Conservation (phyloP, 2,797 vertebrate genomes). For the Champsocephalus esox region DNA sequence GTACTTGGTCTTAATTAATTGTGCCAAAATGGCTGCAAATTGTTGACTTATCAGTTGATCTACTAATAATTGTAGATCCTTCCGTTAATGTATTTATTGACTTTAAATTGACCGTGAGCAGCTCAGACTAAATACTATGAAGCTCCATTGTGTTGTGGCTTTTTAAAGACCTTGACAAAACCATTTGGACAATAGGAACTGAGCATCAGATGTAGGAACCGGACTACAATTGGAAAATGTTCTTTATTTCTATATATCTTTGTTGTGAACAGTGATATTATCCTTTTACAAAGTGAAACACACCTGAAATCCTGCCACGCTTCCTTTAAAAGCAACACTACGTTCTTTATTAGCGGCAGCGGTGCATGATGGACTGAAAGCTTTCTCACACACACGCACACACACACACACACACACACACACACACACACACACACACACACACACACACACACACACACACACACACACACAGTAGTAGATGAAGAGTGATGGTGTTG, state of each 20-base stretch:
- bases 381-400: neutral
- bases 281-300: too few relatives aligned
- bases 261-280: neutral
- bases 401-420: neutral
- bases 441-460: neutral
- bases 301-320: neutral
- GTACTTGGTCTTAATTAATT: too few relatives aligned
- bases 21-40: neutral
- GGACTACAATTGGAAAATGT: neutral
- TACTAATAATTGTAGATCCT: neutral
- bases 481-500: constrained; percentile 4
- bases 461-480: neutral
- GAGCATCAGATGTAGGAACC: neutral
- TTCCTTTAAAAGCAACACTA: constrained; percentile 12
- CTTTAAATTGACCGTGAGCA: neutral
- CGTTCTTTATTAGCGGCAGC: neutral
- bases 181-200: too few relatives aligned
- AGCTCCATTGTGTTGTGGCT: neutral
- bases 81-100: neutral
- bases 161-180: too few relatives aligned
- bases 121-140: neutral
- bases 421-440: neutral
- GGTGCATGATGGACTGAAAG: neutral
- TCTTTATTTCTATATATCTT: neutral
- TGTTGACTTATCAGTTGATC: neutral